phyloP scores from a whole-genome alignment of 2,888 invertebrate genomes.

The Idaea biselata region DNA sequence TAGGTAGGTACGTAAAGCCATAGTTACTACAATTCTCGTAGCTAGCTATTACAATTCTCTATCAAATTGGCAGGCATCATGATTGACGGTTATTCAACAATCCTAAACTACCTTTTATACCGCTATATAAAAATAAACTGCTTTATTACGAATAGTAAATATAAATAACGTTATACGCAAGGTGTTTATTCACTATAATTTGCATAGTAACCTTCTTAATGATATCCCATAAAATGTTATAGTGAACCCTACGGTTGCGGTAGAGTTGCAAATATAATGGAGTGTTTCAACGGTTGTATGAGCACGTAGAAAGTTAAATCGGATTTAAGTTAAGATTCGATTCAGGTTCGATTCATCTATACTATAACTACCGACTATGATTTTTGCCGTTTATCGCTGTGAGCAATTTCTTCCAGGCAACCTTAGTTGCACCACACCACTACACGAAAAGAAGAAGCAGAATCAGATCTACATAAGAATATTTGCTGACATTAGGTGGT shows the following conservation, averaged over 20 bases:
- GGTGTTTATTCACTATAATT: background rate
- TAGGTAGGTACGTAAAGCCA: no score
- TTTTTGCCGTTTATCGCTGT: no score
- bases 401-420: no score
- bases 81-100: slow-evolving; percentile 33
- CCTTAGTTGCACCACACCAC: no score
- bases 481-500: no score
- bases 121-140: slow-evolving; percentile 27
- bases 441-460: no score
- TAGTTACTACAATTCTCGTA: no score
- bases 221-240: background rate
- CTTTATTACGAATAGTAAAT: slow-evolving; percentile 19
- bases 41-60: no score
- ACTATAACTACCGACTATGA: background rate
- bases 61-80: slow-evolving; percentile 15
- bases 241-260: slow-evolving; percentile 8
- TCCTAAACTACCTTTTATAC: slow-evolving; percentile 29
- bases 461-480: no score
- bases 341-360: slow-evolving; percentile 29
- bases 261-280: slow-evolving; percentile 31
- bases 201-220: background rate
- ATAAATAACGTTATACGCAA: background rate
- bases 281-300: slow-evolving; percentile 17
- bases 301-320: slow-evolving; percentile 26
- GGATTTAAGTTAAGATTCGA: slow-evolving; percentile 40